A percentile compares a stretch with the other conserved stretches of the same genome.
Conservation (phyloP, 2,888 invertebrate genomes). For the Epinotia demarniana region DNA sequence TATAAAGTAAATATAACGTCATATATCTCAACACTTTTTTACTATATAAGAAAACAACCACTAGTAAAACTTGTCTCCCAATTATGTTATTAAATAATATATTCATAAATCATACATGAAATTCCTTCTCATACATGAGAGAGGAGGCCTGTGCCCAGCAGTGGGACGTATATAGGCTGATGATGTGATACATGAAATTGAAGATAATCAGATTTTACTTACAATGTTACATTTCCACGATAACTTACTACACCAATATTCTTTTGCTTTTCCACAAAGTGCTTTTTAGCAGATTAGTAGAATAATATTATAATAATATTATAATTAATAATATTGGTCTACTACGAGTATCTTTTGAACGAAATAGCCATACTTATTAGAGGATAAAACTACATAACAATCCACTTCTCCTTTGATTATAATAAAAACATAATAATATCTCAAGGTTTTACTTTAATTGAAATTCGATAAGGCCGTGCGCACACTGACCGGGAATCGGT, state of each 20-base stretch:
- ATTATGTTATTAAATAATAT: not conserved
- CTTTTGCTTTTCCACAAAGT: no score
- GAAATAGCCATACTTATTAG: not conserved
- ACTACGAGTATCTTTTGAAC: not conserved
- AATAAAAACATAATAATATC: not conserved
- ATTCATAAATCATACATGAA: not conserved
- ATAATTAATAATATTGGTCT: not conserved
- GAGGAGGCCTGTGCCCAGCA: no score
- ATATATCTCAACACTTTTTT: not conserved
- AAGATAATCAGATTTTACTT: not conserved
- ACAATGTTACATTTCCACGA: no score
- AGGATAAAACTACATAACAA: not conserved
- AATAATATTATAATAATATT: no score
- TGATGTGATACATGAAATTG: not conserved
- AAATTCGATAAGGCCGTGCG: conserved; percentile 54
- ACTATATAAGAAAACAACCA: not conserved
- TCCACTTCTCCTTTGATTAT: not conserved
- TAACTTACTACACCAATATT: no score
- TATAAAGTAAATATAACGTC: not conserved
- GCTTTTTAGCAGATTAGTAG: not conserved
- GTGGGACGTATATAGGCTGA: no score
- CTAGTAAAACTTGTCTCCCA: not conserved
- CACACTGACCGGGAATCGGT: conserved; percentile 58
- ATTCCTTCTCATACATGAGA: no score
- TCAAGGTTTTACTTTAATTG: conserved; percentile 32